These are phyloP conservation scores for Motacilla tschutschensis DNA, from an alignment of 2,113 vertebrate species.

Conservation along the genomic window DNA sequence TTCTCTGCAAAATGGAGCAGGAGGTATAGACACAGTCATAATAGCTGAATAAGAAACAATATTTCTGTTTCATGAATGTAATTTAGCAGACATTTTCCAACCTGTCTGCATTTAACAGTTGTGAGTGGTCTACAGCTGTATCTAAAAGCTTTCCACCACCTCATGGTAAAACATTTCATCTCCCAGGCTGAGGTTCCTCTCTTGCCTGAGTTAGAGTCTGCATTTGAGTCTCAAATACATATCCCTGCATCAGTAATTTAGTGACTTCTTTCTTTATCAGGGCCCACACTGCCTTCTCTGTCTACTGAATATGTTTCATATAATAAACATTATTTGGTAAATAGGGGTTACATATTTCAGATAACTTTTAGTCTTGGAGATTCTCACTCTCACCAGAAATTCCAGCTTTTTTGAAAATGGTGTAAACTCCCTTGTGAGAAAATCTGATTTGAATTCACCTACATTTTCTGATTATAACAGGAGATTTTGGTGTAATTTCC, in stretches of 20 bases:
- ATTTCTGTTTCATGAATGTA: neutral
- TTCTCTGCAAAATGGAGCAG: constrained; percentile 16
- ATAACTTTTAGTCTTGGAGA: neutral
- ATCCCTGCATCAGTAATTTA: neutral
- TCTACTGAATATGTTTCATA: neutral
- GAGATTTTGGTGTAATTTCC: neutral
- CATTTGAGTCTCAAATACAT: neutral
- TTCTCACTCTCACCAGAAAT: neutral
- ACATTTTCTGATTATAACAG: neutral
- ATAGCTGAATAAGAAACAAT: constrained; percentile 4
- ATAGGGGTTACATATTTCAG: neutral
- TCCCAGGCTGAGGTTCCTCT: neutral
- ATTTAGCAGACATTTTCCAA: neutral
- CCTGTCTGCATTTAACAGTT: neutral
- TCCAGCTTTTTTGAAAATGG: neutral
- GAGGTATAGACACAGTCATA: constrained; percentile 34
- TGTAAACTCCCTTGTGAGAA: neutral
- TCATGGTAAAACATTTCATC: neutral
- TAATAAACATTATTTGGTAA: neutral
- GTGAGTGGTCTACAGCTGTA: neutral
- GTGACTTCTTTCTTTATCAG: neutral
- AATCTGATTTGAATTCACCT: neutral
- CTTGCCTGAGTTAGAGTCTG: neutral
- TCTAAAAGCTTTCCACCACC: neutral
- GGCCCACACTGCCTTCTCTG: neutral